A percentile compares a stretch with the other conserved stretches of the same genome.
Conservation (phyloP, 64 coral and sea anemone genomes). For the Pocillopora damicornis region DNA sequence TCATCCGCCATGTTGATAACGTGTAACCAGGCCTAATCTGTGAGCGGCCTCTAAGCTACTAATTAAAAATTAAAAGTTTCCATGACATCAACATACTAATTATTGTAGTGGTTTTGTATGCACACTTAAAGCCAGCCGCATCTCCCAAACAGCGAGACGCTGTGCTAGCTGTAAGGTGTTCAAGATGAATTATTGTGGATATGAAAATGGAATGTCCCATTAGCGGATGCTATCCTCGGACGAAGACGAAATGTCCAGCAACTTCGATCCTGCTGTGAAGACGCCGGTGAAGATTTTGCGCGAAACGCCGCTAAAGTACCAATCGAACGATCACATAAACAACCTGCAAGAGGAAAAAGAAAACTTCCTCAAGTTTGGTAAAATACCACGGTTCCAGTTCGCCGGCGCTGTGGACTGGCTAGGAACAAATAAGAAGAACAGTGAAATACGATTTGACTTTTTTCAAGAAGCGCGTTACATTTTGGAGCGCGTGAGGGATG, state of each 20-base stretch:
- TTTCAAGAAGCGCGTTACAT: conserved; percentile 72
- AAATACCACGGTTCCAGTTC: conserved; percentile 65
- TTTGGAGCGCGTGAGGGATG: conserved; percentile 80
- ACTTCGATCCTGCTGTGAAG: conserved; percentile 46
- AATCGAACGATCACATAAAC: conserved; percentile 73
- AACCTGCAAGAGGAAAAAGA: conserved; percentile 93
- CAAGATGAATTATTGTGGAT: neutral
- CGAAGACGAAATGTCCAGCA: conserved; percentile 7
- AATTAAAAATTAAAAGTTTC: conserved; percentile 11
- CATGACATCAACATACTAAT: conserved; percentile 19
- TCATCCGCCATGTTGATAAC: conserved; percentile 24
- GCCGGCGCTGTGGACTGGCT: conserved; percentile 68
- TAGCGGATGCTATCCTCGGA: neutral
- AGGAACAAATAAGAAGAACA: conserved; percentile 56
- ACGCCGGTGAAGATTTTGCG: conserved; percentile 68
- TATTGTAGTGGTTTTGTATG: neutral
- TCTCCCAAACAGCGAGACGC: neutral
- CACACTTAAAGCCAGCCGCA: neutral
- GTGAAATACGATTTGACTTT: conserved; percentile 85
- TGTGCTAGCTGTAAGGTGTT: neutral
- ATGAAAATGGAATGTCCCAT: neutral
- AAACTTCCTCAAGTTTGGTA: conserved; percentile 78
- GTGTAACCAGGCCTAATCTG: neutral
- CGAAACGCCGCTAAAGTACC: conserved; percentile 76
- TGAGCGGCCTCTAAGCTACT: conserved; percentile 3